A percentile compares a stretch with the other conserved stretches of the same genome.
Evolutionary conservation across 2,888 invertebrate species (phyloP).

Genomic region (Nomada fucata): DNA sequence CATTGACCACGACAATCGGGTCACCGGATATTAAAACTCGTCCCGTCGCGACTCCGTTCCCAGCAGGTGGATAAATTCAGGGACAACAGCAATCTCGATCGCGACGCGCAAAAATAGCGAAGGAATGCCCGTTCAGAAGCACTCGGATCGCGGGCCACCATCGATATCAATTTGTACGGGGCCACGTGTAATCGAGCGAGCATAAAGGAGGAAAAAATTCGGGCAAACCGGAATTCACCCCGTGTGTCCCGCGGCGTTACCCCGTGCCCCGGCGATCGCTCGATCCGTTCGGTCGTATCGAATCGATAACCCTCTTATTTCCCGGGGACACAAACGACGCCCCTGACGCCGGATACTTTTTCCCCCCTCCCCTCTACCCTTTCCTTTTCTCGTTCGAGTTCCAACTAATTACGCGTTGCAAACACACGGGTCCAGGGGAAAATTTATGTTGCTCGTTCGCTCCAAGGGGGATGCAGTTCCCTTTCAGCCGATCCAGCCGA

Average conservation of each 20-base stretch:
- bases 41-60: background rate
- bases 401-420: conserved; percentile 77
- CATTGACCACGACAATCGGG: too few species aligned
- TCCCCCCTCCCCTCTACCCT: too few species aligned
- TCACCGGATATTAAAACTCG: too few species aligned
- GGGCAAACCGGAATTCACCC: conserved; percentile 33
- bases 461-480: conserved; percentile 52
- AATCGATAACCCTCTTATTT: conserved; percentile 45
- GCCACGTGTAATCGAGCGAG: conserved; percentile 15
- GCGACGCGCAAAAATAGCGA: background rate
- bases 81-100: background rate
- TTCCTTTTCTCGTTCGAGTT: conserved; percentile 59
- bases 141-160: background rate
- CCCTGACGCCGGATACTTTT: conserved; percentile 67
- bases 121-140: background rate
- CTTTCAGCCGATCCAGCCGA: conserved; percentile 12
- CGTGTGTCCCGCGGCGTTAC: conserved; percentile 39
- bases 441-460: conserved; percentile 76
- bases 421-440: conserved; percentile 64
- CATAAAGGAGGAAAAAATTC: background rate
- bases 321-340: conserved; percentile 26
- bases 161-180: conserved; percentile 49
- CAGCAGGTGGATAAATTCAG: background rate
- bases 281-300: conserved; percentile 24
- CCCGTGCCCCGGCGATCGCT: background rate